Percentiles rank a stretch among this genome's conserved stretches.
These are phyloP conservation scores for Pangasius djambal DNA, from an alignment of 2,797 vertebrate species.

Conservation along the genomic window DNA sequence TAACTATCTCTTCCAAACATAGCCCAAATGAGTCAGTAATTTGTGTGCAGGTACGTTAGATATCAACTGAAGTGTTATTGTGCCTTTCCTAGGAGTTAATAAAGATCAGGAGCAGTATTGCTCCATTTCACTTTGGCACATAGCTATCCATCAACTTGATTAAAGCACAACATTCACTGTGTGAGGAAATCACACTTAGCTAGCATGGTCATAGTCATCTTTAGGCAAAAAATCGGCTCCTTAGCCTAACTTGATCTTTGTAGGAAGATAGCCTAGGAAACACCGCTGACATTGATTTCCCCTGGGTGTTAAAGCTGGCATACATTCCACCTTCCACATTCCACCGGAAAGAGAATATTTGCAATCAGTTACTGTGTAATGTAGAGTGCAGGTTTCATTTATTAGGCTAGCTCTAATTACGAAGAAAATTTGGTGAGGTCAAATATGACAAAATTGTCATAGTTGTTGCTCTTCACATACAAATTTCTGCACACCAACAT, in stretches of 20 bases:
- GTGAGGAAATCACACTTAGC: not conserved
- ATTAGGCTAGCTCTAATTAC: constrained; percentile 28
- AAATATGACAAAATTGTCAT: constrained; percentile 47
- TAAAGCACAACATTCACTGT: not conserved
- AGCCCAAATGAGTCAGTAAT: not conserved
- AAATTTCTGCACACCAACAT: constrained; percentile 29
- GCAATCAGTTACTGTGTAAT: constrained; percentile 39
- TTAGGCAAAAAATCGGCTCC: not conserved
- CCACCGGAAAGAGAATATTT: constrained; percentile 41
- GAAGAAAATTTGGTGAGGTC: constrained; percentile 29
- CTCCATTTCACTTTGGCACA: not conserved
- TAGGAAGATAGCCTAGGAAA: not conserved
- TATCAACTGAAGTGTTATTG: not conserved
- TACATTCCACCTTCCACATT: constrained; percentile 32
- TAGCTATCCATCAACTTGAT: not conserved
- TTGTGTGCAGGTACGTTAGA: not conserved
- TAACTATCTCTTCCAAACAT: no score
- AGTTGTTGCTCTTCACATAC: constrained; percentile 40
- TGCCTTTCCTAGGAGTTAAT: not conserved
- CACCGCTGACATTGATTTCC: constrained; percentile 14
- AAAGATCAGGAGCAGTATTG: not conserved
- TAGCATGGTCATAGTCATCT: not conserved
- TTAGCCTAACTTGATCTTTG: not conserved
- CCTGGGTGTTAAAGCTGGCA: constrained; percentile 13
- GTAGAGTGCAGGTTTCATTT: constrained; percentile 20